These are phyloP conservation scores for Cataglyphis rosenhaueri DNA, from an alignment of 2,888 invertebrate species.

Conservation along the genomic window DNA sequence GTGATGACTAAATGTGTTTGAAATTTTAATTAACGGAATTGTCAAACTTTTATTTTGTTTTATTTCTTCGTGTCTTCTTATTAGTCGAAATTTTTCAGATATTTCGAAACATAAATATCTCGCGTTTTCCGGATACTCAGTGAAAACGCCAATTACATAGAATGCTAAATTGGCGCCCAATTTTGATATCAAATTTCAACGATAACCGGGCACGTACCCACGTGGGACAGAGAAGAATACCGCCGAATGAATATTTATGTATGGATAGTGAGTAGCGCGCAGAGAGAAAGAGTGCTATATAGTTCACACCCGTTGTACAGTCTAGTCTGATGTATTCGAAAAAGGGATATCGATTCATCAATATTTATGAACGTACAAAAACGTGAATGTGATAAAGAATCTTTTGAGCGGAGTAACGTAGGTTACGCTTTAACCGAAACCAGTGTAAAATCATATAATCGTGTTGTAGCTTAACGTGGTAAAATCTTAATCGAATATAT, in stretches of 20 bases:
- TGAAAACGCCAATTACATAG: constrained; percentile 16
- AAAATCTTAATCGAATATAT: background rate
- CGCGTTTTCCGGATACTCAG: background rate
- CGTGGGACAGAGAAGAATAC: constrained; percentile 34
- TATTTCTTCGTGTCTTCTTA: background rate
- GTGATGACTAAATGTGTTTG: background rate
- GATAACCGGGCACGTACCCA: constrained; percentile 17
- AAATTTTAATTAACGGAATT: background rate
- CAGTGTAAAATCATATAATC: constrained; percentile 22
- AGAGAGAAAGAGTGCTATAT: background rate
- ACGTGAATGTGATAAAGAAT: constrained; percentile 30
- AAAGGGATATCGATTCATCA: constrained; percentile 46
- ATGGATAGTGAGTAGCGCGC: constrained; percentile 35
- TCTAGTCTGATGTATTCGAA: constrained; percentile 26
- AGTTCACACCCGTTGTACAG: constrained; percentile 42
- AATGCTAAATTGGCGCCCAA: constrained; percentile 28
- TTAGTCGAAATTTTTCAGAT: background rate
- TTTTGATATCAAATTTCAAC: constrained; percentile 48
- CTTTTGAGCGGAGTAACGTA: constrained; percentile 35
- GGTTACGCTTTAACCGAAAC: constrained; percentile 33
- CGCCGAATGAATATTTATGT: constrained; percentile 47
- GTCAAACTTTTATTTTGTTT: background rate
- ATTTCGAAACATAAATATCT: constrained; percentile 24
- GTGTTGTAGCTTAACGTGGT: background rate
- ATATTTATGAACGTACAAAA: constrained; percentile 44